Evolutionary conservation across 2,888 invertebrate genomes (phyloP).

Genomic region (Lumbricus terrestris): DNA sequence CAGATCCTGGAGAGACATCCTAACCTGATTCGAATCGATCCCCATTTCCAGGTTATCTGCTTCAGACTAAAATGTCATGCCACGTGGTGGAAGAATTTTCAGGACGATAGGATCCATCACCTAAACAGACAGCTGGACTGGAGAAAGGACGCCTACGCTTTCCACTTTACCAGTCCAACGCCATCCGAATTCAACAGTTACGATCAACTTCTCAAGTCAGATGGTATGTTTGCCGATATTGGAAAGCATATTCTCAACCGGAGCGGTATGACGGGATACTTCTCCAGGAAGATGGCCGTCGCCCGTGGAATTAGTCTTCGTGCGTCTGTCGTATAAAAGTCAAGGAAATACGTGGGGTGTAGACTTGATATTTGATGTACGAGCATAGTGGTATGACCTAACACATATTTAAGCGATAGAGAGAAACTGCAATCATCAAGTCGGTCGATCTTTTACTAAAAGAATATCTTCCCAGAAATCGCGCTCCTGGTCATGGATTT

Average conservation of each 20-base stretch:
- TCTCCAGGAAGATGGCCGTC: not conserved
- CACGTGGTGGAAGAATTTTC: conserved; percentile 44
- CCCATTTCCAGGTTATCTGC: conserved; percentile 47
- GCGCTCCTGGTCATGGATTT: not conserved
- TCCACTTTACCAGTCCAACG: conserved; percentile 51
- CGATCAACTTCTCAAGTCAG: conserved; percentile 30
- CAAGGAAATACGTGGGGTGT: not conserved
- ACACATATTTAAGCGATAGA: no score
- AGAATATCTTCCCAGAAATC: not conserved
- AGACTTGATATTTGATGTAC: not conserved
- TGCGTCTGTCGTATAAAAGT: not conserved
- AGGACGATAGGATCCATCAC: conserved; percentile 39
- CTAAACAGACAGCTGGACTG: conserved; percentile 40
- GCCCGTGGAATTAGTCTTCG: not conserved
- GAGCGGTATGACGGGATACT: not conserved
- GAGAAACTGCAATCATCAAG: not conserved
- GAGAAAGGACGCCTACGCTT: conserved; percentile 45
- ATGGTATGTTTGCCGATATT: conserved; percentile 48
- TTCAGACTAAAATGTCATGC: conserved; percentile 49
- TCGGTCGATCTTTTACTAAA: not conserved
- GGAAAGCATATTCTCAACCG: conserved; percentile 45
- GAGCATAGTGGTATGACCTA: not conserved
- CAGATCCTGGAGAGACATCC: conserved; percentile 43
- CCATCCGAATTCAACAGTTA: conserved; percentile 44
- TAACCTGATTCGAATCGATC: conserved; percentile 44